A percentile compares a stretch with the other conserved stretches of the same genome.
Evolutionary conservation across 2,113 vertebrate species (phyloP).

Genomic region (Apodemus sylvaticus): DNA sequence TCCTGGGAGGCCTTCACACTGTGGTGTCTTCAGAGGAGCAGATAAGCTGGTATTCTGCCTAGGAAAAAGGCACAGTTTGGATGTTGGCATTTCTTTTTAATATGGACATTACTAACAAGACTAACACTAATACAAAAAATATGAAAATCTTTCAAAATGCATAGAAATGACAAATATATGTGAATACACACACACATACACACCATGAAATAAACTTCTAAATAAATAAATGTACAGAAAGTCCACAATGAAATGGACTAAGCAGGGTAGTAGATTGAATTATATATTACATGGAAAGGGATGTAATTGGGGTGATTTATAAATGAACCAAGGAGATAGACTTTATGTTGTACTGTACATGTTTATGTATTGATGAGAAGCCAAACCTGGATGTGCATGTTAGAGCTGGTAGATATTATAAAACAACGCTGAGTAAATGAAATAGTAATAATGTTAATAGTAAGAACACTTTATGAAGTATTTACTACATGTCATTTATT

Average conservation of each 20-base stretch:
- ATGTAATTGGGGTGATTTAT: neutral
- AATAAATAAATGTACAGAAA: neutral
- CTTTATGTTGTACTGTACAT: no score
- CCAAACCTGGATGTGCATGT: neutral
- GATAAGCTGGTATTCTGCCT: no score
- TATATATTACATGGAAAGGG: neutral
- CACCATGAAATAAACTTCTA: neutral
- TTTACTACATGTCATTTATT: neutral
- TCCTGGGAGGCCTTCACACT: no score
- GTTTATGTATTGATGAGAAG: neutral
- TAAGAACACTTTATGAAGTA: neutral
- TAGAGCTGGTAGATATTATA: neutral
- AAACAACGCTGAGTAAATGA: neutral
- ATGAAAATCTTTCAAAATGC: neutral
- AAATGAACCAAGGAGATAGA: neutral
- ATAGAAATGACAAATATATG: neutral
- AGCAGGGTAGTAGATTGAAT: neutral
- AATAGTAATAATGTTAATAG: neutral
- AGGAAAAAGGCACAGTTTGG: no score
- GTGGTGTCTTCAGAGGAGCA: no score
- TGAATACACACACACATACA: neutral
- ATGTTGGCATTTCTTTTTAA: slow-evolving; percentile 1
- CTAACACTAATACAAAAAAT: neutral
- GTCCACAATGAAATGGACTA: neutral
- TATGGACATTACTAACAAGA: neutral